Evolutionary conservation across 1,140 invertebrate genomes (phyloP).

Genomic region (Pristionchus pacificus): DNA sequence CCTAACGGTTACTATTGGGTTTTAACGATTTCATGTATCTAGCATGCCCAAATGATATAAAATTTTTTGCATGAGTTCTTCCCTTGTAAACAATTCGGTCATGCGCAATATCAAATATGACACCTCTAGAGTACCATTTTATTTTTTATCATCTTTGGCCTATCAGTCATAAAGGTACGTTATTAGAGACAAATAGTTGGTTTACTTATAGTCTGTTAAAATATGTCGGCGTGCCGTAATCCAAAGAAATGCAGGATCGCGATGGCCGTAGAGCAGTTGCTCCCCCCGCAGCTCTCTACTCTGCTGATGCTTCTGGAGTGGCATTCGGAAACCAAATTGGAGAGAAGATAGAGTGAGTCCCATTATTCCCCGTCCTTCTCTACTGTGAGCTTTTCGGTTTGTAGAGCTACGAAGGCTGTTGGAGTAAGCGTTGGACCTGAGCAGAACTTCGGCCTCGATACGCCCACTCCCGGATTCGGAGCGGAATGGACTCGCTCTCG

Average conservation of each 20-base stretch:
- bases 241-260: not conserved
- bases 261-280: slow-evolving; percentile 33
- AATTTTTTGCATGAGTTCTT: no score
- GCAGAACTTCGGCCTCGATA: slow-evolving; percentile 33
- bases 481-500: slow-evolving; percentile 31
- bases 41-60: no score
- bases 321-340: not conserved
- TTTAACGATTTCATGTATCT: no score
- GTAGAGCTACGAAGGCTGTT: slow-evolving; percentile 8
- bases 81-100: no score
- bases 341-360: not conserved
- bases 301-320: slow-evolving; percentile 20
- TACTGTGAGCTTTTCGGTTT: slow-evolving; percentile 10
- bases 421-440: slow-evolving; percentile 32
- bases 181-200: no score
- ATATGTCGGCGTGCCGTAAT: no score
- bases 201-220: no score
- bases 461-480: slow-evolving; percentile 41
- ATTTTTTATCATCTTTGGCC: no score
- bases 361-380: not conserved
- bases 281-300: slow-evolving; percentile 32
- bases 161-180: no score
- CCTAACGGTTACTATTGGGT: no score
- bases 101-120: not conserved
- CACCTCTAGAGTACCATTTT: no score